phyloP scores from a whole-genome alignment of 2,113 vertebrate species.

The Platichthys flesus region DNA sequence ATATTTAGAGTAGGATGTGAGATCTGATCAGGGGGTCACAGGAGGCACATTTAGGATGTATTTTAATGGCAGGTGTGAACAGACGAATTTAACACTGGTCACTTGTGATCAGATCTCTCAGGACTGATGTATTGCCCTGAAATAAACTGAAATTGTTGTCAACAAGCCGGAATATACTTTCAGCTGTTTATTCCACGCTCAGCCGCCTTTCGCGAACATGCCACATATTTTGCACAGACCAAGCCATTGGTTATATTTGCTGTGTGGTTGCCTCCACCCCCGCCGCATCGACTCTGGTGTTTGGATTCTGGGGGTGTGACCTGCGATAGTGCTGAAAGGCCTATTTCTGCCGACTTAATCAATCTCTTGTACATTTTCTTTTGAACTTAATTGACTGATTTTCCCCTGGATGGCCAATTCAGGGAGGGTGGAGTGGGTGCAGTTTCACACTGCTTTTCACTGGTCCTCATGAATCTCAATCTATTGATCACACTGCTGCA shows the following conservation, averaged over 20 bases:
- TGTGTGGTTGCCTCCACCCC: slow-evolving; percentile 19
- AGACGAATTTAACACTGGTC: too few species aligned
- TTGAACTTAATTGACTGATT: slow-evolving; percentile 71
- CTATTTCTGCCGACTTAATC: slow-evolving; percentile 56
- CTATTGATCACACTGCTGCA: slow-evolving; percentile 74
- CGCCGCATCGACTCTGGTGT: slow-evolving; percentile 36
- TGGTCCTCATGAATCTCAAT: slow-evolving; percentile 67
- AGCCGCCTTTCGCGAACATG: slow-evolving; percentile 12
- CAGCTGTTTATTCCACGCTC: slow-evolving; percentile 13
- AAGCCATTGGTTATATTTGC: neutral
- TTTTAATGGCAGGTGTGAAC: too few species aligned
- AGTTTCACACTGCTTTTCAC: slow-evolving; percentile 61
- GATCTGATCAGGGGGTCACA: too few species aligned
- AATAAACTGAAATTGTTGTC: neutral
- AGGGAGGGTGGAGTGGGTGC: slow-evolving; percentile 39
- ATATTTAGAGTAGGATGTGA: too few species aligned
- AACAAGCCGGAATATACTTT: slow-evolving; percentile 2
- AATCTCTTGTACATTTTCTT: slow-evolving; percentile 74
- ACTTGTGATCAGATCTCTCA: too few species aligned
- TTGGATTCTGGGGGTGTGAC: slow-evolving; percentile 40
- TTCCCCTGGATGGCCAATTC: slow-evolving; percentile 42
- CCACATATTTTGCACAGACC: slow-evolving; percentile 22
- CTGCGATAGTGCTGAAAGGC: slow-evolving; percentile 55
- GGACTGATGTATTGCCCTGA: neutral
- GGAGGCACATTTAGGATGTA: too few species aligned